Conservation (phyloP, 2,888 invertebrate genomes). For the Cyaniris semiargus region DNA sequence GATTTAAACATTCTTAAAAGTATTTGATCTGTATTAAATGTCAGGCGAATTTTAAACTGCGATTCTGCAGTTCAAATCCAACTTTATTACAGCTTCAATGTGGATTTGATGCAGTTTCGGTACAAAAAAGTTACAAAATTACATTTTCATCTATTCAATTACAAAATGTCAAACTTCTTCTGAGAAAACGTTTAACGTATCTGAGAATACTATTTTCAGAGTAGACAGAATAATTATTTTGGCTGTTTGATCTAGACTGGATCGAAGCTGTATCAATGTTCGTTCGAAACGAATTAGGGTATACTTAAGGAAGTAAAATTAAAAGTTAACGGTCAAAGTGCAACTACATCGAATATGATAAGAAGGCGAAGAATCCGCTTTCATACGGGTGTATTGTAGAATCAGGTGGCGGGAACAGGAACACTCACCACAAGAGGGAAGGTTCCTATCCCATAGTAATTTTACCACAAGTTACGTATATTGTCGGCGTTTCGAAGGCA, state of each 20-base stretch:
- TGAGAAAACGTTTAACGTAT: no score
- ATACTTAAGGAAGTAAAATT: background rate
- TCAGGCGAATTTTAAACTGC: background rate
- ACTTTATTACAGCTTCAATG: background rate
- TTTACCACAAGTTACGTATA: background rate
- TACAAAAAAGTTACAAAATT: background rate
- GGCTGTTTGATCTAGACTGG: no score
- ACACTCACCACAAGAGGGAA: conserved; percentile 10
- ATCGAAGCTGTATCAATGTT: no score
- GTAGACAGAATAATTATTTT: no score
- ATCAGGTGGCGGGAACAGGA: conserved; percentile 15
- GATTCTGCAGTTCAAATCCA: background rate
- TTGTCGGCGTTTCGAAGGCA: background rate
- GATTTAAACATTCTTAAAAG: background rate
- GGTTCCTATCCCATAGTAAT: conserved; percentile 1
- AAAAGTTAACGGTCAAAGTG: background rate
- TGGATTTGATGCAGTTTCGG: background rate
- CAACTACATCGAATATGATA: background rate
- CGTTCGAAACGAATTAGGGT: no score
- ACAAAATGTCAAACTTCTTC: no score
- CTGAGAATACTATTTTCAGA: no score
- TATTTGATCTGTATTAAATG: background rate
- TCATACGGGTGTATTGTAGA: conserved; percentile 17
- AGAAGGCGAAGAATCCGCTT: background rate
- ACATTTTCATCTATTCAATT: no score